Percentiles rank a stretch among this genome's conserved stretches.
Conservation (phyloP, 2,797 vertebrate species). For the Sebastes goodei region DNA sequence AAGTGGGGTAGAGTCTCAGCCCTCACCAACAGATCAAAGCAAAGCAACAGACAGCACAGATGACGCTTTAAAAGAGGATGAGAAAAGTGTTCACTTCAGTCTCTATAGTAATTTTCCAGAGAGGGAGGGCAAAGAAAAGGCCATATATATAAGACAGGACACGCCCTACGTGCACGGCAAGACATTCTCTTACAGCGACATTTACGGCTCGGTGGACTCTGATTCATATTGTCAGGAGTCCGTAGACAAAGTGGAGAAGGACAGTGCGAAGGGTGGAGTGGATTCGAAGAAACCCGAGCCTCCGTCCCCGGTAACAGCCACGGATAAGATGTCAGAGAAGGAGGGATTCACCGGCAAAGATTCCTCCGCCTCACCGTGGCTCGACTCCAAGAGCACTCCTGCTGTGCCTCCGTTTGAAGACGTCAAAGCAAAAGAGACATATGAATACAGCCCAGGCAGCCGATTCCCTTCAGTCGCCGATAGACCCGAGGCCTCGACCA, state of each 20-base stretch:
- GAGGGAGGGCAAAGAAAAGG: slow-evolving; percentile 71
- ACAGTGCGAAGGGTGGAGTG: slow-evolving; percentile 34
- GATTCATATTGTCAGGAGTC: slow-evolving; percentile 75
- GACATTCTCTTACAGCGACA: slow-evolving; percentile 93
- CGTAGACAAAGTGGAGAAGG: slow-evolving; percentile 62
- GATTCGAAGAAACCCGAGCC: slow-evolving; percentile 42
- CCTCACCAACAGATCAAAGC: slow-evolving; percentile 46
- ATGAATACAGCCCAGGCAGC: slow-evolving; percentile 71
- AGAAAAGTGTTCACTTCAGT: slow-evolving; percentile 79
- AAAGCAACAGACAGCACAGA: slow-evolving; percentile 47
- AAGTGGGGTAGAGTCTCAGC: slow-evolving; percentile 42
- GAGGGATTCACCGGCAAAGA: slow-evolving; percentile 44
- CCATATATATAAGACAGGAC: slow-evolving; percentile 89
- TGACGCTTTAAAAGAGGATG: slow-evolving; percentile 61
- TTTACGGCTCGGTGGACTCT: slow-evolving; percentile 85
- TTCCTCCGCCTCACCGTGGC: slow-evolving; percentile 28
- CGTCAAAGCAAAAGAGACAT: slow-evolving; percentile 43
- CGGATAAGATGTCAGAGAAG: slow-evolving; percentile 41
- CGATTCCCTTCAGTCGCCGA: slow-evolving; percentile 76
- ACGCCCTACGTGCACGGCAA: slow-evolving; percentile 95
- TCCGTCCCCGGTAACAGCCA: neutral
- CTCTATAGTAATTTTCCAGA: slow-evolving; percentile 75
- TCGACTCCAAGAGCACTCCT: slow-evolving; percentile 36
- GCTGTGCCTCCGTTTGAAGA: slow-evolving; percentile 44
- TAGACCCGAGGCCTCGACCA: slow-evolving; percentile 60